Base-by-base conservation (phyloP, 2,888 invertebrate species). In the Merodon equestris region DNA sequence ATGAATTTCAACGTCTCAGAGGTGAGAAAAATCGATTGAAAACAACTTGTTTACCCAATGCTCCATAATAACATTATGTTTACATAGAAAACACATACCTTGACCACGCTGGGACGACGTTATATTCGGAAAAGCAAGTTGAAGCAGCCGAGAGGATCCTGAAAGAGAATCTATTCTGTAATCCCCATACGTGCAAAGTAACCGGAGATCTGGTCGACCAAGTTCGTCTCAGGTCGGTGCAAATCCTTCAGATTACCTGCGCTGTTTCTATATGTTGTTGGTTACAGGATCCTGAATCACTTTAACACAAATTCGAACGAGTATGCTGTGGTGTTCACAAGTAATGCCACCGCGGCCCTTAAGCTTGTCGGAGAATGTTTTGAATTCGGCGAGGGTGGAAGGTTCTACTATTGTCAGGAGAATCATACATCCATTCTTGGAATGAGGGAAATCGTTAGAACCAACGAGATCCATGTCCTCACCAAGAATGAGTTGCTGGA, bases 361-460 rank as follows among this genome's bases (percentile, higher is more conserved):
- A 97, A 96, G 90, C 86, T 95, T 51, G 90, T 97, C 0, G 95
- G 94, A 0, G 97, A 98, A 87, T 90, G 92, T 66, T 98, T 98
- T 86, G 86, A 91, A 76, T 95, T 94, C 86, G 82, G 82, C 3
- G 27, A 42, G 70, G 72, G 68, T 60, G 95, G 96, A 1, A 90
- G 91, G 57, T 96, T 97, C 86, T 91, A 93, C 9, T 96, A 97
- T 87, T 90, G 95, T 60, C 92, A 94, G 86, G 97, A 98, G 87
- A 98, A 96, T 86, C 99, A 99, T 87, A 98, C 98, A 0, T 98
- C 98, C 1, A 97, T 97, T 0, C 90, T 98, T 73, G 98, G 99
- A 10, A 94, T 98, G 92, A 91, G 98, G 86, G 95, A 94, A 87
- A 86, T 94, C 61, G 93, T 94, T n/a, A 91, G 89, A 82, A 90